phyloP scores from a whole-genome alignment of 2,113 vertebrate genomes.

The Silurus asotus region DNA sequence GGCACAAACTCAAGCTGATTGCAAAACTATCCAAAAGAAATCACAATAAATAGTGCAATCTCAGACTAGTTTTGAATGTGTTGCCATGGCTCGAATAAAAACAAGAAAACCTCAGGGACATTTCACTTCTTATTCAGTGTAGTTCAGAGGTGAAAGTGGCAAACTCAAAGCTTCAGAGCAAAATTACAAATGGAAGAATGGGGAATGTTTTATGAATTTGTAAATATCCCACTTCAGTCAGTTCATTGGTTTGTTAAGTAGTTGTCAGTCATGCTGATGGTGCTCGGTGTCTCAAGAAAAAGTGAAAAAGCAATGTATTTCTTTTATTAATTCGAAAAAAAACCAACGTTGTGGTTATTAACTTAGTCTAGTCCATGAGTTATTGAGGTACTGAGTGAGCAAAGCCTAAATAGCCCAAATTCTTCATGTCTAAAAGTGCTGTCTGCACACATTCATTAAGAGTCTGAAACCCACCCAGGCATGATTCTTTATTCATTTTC shows the following conservation, averaged over 20 bases:
- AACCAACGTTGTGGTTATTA: background rate
- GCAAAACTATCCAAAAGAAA: slow-evolving; percentile 2
- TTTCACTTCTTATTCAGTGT: slow-evolving; percentile 61
- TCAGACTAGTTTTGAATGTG: background rate
- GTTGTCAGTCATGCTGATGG: background rate
- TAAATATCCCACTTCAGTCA: slow-evolving; percentile 25
- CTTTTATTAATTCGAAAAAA: background rate
- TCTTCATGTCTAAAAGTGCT: slow-evolving; percentile 24
- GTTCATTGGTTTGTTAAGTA: slow-evolving; percentile 28
- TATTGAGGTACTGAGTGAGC: slow-evolving; percentile 9
- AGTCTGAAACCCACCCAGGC: slow-evolving; percentile 34
- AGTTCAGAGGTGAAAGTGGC: slow-evolving; percentile 70
- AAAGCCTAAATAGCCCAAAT: slow-evolving; percentile 17
- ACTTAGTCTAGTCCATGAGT: background rate
- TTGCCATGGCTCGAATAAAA: background rate
- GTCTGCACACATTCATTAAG: slow-evolving; percentile 48
- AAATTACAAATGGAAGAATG: slow-evolving; percentile 72
- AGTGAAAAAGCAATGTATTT: background rate
- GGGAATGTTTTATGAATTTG: background rate
- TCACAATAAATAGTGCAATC: slow-evolving; percentile 2
- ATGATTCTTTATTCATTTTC: slow-evolving; percentile 57
- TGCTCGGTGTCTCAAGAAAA: background rate
- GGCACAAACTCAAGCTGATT: slow-evolving; percentile 22
- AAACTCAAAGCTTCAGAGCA: slow-evolving; percentile 68
- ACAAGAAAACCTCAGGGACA: slow-evolving; percentile 21